phyloP scores from a whole-genome alignment of 1,140 invertebrate genomes.

The Listronotus bonariensis region DNA sequence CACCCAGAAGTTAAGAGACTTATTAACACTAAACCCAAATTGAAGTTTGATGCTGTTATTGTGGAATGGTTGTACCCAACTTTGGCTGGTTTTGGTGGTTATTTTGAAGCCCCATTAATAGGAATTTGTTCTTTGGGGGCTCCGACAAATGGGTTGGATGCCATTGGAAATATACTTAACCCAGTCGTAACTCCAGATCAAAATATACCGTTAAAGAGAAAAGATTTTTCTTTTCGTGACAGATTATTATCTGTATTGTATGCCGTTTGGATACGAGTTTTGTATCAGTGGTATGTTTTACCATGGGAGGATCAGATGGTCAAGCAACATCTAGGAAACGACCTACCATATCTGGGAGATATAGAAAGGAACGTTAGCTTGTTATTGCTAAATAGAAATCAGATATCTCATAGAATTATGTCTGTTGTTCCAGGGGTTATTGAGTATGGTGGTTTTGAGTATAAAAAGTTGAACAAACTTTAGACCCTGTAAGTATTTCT shows the following conservation, averaged over 20 bases:
- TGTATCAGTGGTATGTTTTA: constrained; percentile 25
- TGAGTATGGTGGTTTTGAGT: constrained; percentile 33
- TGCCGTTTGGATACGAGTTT: constrained; percentile 18
- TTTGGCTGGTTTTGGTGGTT: constrained; percentile 42
- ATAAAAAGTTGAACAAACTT: neutral
- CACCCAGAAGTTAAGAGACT: constrained; percentile 41
- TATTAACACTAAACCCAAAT: constrained; percentile 42
- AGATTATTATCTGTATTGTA: constrained; percentile 15
- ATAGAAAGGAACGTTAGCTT: constrained; percentile 58
- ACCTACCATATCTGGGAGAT: constrained; percentile 56
- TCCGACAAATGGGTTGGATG: constrained; percentile 14
- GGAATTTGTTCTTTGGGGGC: constrained; percentile 28
- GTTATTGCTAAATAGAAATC: constrained; percentile 59
- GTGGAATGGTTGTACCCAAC: constrained; percentile 42
- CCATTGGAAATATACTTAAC: constrained; percentile 50
- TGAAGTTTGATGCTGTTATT: constrained; percentile 51
- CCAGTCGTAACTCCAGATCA: constrained; percentile 56
- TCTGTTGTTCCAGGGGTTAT: constrained; percentile 57
- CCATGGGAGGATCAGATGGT: constrained; percentile 47
- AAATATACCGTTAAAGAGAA: constrained; percentile 42
- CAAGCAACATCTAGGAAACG: constrained; percentile 53
- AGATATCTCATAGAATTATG: constrained; percentile 53
- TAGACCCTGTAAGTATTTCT: constrained; percentile 7
- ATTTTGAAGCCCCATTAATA: constrained; percentile 50
- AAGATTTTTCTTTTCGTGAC: constrained; percentile 14